Percentiles rank a stretch among this genome's conserved stretches.
phyloP scores from a whole-genome alignment of 1,140 invertebrate genomes.

The Leptestheria dahalacensis region DNA sequence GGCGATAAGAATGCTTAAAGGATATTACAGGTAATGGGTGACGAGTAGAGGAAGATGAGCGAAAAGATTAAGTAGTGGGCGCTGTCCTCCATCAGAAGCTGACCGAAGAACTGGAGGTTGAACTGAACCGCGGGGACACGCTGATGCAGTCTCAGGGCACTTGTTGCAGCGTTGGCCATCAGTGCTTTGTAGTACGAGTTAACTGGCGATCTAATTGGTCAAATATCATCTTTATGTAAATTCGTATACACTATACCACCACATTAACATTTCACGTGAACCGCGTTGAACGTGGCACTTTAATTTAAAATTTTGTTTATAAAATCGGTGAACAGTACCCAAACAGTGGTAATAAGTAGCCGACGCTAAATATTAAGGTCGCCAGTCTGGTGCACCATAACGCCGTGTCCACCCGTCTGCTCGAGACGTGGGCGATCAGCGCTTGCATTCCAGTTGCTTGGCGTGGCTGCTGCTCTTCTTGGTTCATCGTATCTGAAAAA shows the following conservation, averaged over 20 bases:
- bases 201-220: conserved; percentile 60
- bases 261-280: too few species aligned
- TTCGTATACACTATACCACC: too few species aligned
- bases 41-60: conserved; percentile 76
- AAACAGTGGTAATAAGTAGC: conserved; percentile 74
- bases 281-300: conserved; percentile 21
- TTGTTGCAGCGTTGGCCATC: conserved; percentile 79
- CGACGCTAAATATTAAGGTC: conserved; percentile 62
- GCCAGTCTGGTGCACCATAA: conserved; percentile 67
- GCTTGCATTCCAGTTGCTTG: conserved; percentile 36
- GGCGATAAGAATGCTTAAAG: too few species aligned
- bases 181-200: conserved; percentile 81
- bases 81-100: conserved; percentile 76
- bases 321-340: conserved; percentile 40
- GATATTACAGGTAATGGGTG: conserved; percentile 78
- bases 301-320: background rate
- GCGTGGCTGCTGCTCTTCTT: conserved; percentile 12
- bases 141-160: conserved; percentile 83
- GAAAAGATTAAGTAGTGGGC: conserved; percentile 92
- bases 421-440: conserved; percentile 51
- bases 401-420: conserved; percentile 68
- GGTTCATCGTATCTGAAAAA: background rate
- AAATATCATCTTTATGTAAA: too few species aligned
- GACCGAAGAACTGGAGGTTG: conserved; percentile 58
- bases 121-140: conserved; percentile 66